Conservation (phyloP, 2,113 vertebrate species). For the Condylura cristata region DNA sequence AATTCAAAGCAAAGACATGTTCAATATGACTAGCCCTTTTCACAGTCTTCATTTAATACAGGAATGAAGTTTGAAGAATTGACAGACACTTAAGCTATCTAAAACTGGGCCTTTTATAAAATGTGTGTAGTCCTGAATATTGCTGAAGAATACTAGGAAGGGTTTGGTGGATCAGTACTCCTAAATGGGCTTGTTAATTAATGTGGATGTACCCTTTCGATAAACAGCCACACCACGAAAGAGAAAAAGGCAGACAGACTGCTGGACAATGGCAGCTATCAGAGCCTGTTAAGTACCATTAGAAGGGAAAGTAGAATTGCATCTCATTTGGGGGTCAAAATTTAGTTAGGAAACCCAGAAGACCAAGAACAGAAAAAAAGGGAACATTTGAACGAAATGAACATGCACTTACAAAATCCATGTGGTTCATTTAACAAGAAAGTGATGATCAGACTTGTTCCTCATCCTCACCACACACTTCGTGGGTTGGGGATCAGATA, state of each 20-base stretch:
- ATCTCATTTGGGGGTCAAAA: not conserved
- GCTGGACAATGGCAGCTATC: not conserved
- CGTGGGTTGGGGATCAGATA: not conserved
- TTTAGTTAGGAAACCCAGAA: conserved; percentile 28
- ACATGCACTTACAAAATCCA: not conserved
- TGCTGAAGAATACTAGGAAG: not conserved
- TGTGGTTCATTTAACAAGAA: not conserved
- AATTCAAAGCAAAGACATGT: conserved; percentile 24
- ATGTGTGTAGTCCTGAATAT: not conserved
- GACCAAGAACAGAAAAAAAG: conserved; percentile 33
- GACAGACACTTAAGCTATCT: not conserved
- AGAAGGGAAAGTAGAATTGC: conserved; percentile 1
- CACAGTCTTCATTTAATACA: not conserved
- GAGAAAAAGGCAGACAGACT: not conserved
- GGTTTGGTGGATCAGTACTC: not conserved
- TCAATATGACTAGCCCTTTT: not conserved
- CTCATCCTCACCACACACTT: not conserved
- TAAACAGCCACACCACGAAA: not conserved
- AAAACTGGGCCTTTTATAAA: not conserved
- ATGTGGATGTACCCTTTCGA: not conserved
- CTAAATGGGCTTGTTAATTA: not conserved
- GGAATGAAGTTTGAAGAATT: conserved; percentile 17
- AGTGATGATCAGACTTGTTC: no score
- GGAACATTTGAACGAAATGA: not conserved
- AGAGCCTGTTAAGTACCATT: not conserved